Evolutionary conservation across 2,797 vertebrate genomes (phyloP).

Genomic region (Myripristis jacobus): DNA sequence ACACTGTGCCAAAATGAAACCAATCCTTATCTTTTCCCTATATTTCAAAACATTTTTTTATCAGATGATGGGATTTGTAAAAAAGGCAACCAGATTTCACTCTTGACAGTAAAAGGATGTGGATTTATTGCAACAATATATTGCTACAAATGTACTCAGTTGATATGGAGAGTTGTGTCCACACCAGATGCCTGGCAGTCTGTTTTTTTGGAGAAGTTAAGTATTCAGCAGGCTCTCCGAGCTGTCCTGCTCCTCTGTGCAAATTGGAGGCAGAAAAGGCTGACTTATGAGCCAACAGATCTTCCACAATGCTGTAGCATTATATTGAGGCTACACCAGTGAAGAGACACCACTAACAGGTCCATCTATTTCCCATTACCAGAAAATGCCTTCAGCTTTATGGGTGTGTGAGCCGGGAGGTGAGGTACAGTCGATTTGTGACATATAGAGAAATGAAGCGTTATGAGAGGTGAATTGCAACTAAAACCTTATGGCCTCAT

Average conservation of each 20-base stretch:
- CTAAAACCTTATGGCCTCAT: slow-evolving; percentile 12
- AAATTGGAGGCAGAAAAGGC: slow-evolving; percentile 51
- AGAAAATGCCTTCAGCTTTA: slow-evolving; percentile 35
- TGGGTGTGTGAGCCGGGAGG: not conserved
- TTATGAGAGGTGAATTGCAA: slow-evolving; percentile 17
- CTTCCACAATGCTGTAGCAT: slow-evolving; percentile 36
- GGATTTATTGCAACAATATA: slow-evolving; percentile 55
- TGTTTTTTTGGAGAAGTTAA: slow-evolving; percentile 63
- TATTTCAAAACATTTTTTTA: slow-evolving; percentile 10
- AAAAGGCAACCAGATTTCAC: slow-evolving; percentile 22
- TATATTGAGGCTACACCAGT: slow-evolving; percentile 22
- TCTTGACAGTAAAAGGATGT: slow-evolving; percentile 24
- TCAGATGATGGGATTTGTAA: slow-evolving; percentile 34
- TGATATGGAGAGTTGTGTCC: slow-evolving; percentile 54
- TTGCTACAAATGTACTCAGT: slow-evolving; percentile 48
- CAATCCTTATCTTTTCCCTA: slow-evolving; percentile 7
- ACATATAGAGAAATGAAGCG: slow-evolving; percentile 33
- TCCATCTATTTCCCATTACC: slow-evolving; percentile 28
- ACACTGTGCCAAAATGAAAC: slow-evolving; percentile 18
- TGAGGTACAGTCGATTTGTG: slow-evolving; percentile 11
- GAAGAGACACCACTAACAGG: slow-evolving; percentile 31
- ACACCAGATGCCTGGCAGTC: slow-evolving; percentile 69
- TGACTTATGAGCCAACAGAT: slow-evolving; percentile 54
- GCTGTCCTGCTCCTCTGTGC: slow-evolving; percentile 48
- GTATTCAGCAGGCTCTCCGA: slow-evolving; percentile 52